phyloP scores from a whole-genome alignment of 1,140 invertebrate genomes.

The Apis mellifera region Amel_HAv3.1 CM009936.2:15235001-15235500 shows the following conservation, averaged over 20 bases:
- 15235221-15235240: too few species aligned
- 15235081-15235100: slow-evolving; percentile 56
- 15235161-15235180: background rate
- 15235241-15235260: too few species aligned
- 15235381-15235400: background rate
- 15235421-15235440: too few species aligned
- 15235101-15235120: background rate
- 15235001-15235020: slow-evolving; percentile 38
- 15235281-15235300: too few species aligned
- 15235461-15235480: too few species aligned
- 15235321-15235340: slow-evolving; percentile 75
- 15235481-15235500: too few species aligned
- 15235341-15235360: slow-evolving; percentile 63
- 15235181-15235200: too few species aligned
- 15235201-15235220: too few species aligned
- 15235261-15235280: too few species aligned
- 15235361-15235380: too few species aligned
- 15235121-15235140: background rate
- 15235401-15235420: slow-evolving; percentile 14
- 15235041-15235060: slow-evolving; percentile 62
- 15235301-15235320: background rate
- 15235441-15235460: too few species aligned
- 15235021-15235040: slow-evolving; percentile 1
- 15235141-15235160: slow-evolving; percentile 1
- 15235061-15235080: slow-evolving; percentile 50